These are phyloP conservation scores for Botrylloides violaceus DNA, from an alignment of 23 tunicate genomes.

Conservation along the genomic window DNA sequence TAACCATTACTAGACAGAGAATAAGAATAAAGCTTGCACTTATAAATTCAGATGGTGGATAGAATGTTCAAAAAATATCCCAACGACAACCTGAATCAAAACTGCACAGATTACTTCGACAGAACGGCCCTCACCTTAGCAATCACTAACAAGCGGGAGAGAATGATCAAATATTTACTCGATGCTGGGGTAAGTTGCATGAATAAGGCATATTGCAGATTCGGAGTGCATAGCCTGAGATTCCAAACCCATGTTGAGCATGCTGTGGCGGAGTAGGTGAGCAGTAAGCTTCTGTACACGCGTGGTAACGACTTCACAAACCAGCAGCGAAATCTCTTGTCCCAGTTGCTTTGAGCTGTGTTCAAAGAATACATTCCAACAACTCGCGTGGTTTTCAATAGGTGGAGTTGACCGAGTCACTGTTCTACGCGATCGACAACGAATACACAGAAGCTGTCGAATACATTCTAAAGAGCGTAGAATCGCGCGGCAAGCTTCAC, in stretches of 20 bases:
- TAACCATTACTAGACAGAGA: no score
- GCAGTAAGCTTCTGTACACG: no score
- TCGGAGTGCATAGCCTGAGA: no score
- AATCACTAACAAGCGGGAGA: constrained; percentile 9
- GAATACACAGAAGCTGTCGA: constrained; percentile 26
- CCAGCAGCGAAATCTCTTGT: no score
- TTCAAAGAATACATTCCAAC: no score
- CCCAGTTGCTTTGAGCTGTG: no score
- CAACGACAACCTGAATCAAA: constrained; percentile 3
- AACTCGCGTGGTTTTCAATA: no score
- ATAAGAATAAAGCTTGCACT: no score
- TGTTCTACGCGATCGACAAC: constrained; percentile 12
- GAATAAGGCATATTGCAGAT: no score
- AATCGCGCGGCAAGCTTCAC: background rate
- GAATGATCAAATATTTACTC: constrained; percentile 22
- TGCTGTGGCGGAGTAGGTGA: no score
- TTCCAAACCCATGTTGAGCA: no score
- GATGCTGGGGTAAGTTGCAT: background rate
- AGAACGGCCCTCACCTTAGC: constrained; percentile 18
- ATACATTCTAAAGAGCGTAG: background rate
- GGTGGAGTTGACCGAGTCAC: constrained; percentile 26
- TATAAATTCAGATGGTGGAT: constrained; percentile 16
- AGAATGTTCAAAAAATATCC: constrained; percentile 5
- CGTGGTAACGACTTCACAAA: no score
- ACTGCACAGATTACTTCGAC: constrained; percentile 21